Base-by-base conservation (phyloP, 2,888 invertebrate species). In the Oligia latruncula region DNA sequence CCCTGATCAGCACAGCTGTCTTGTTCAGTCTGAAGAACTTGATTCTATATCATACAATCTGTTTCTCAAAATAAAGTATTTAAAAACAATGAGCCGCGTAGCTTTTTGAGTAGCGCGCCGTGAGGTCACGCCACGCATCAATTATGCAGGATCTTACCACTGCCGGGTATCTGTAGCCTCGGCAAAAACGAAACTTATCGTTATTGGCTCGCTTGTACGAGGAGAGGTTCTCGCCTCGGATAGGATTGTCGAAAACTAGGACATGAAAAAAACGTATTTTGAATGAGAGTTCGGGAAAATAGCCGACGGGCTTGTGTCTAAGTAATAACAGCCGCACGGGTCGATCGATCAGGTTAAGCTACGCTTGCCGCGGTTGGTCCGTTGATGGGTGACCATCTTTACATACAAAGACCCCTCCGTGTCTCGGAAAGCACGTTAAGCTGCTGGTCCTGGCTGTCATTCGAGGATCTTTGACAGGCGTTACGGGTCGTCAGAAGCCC, bases 151-250 rank as follows among this genome's bases (percentile, higher is more conserved):
- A 1, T 80, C 23, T 65, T 13, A 46, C 60, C 20, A 23, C 77
- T 84, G 55, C 84, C 84, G 84, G 84, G 71, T 84, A 23, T 74
- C 23, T 2, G 49, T 77, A 74, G 1, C 84, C 84, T 84, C 84
- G 77, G 52, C 40, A 49, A 40, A 29, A 49, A n/a, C 52, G 29
- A 29, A 84, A 84, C 0, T 81, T 84, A 74, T 74, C 46, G 67
- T 65, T 46, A 71, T 62, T 71, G 20, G 23, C 40, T 8, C 8
- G 35, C 15, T 70, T 35, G 13, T 46, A 29, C 29, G 58, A 55
- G n/a, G 1, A 23, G 20, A 52, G 9, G 46, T 62, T 62, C n/a
- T 78, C 17, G 64, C 52, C 8, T 11, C 40, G n/a, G 15, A 23
- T 11, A 62, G 40, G 3, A 17, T 55, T 52, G 35, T 49, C 13